phyloP scores from a whole-genome alignment of 2,797 vertebrate genomes.

The Enteromius mattozi region DNA sequence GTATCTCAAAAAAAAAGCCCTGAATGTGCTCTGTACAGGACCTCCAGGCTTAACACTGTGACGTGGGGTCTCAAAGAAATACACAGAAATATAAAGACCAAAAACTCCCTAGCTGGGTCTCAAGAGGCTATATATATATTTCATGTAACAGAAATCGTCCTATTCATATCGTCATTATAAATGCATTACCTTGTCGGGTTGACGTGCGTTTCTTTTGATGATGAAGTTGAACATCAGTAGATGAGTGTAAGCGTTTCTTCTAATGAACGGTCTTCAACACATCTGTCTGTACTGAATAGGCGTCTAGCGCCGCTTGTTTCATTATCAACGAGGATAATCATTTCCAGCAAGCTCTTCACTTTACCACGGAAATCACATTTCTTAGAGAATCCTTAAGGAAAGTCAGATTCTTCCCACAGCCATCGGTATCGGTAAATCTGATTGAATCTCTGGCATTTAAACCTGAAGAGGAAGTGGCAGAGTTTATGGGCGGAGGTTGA shows the following conservation, averaged over 20 bases:
- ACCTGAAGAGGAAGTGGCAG: slow-evolving; percentile 36
- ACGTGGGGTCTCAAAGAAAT: too few species aligned
- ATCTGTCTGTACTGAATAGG: not conserved
- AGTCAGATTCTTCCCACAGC: not conserved
- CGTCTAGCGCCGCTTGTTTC: not conserved
- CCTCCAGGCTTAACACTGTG: too few species aligned
- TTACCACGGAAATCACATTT: slow-evolving; percentile 4
- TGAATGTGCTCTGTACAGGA: too few species aligned
- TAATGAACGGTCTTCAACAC: not conserved
- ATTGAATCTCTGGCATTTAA: slow-evolving; percentile 9
- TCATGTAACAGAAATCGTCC: not conserved
- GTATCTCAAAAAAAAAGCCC: too few species aligned
- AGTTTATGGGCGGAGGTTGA: slow-evolving; percentile 38
- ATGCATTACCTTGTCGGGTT: slow-evolving; percentile 10
- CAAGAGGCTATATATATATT: not conserved
- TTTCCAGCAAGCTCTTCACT: slow-evolving; percentile 20
- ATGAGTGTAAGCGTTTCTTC: not conserved
- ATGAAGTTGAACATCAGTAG: slow-evolving; percentile 7
- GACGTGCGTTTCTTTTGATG: not conserved
- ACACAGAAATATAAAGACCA: too few species aligned
- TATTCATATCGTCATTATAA: not conserved
- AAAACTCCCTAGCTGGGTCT: too few species aligned
- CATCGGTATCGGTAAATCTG: not conserved
- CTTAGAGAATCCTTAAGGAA: slow-evolving; percentile 13
- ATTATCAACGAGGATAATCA: not conserved